Evolutionary conservation across 2,888 invertebrate genomes (phyloP), one percentile per base, ranked within the genome.

Genomic region (Asteroscopus sphinx): DNA sequence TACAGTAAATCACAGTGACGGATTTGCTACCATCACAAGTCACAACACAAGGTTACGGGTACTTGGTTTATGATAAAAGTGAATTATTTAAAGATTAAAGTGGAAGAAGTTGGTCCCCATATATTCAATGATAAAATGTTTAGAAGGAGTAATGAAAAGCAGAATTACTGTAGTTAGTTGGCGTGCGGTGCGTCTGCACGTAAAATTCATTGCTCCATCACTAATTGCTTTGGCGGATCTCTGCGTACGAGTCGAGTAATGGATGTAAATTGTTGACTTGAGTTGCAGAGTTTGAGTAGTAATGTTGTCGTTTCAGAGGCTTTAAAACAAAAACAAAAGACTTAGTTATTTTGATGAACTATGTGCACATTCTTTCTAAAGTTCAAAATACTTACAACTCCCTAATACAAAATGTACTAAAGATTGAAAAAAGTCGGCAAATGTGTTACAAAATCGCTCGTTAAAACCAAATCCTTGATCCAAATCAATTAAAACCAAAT

Each of bases 1-100:
- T 40, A 42, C 25, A 47, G 45, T 56, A 61, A 74, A 74, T 66
- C 69, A 61, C 41, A 17, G 46, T 26, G 42, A 47, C 36, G 40
- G 48, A 52, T 67, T 75, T 62, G 53, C 17, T 37, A 35, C 53
- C 52, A 32, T 42, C 37, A 61, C 48, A 56, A 32, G 32, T 42
- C 37, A 61, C 48, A 56, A 32, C 16, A 45, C 62, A 56, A 71
- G 71, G 67, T 42, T 58, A 46, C 28, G 3, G 36, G 26, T 28
- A 8, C 25, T 36, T 15, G 17, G 39, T 47, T 54, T 46, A 42
- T 42, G 58, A 67, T 70, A 61, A 61, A 53, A 36, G 17, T 49
- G 33, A 28, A 39, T 53, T 47, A 64, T 30, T 64, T 46, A 15
- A 26, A 42, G 57, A 58, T 67, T 52, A 44, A 48, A 40, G 35